Evolutionary conservation across 2,113 vertebrate genomes (phyloP).

Genomic region (Odontesthes bonariensis): DNA sequence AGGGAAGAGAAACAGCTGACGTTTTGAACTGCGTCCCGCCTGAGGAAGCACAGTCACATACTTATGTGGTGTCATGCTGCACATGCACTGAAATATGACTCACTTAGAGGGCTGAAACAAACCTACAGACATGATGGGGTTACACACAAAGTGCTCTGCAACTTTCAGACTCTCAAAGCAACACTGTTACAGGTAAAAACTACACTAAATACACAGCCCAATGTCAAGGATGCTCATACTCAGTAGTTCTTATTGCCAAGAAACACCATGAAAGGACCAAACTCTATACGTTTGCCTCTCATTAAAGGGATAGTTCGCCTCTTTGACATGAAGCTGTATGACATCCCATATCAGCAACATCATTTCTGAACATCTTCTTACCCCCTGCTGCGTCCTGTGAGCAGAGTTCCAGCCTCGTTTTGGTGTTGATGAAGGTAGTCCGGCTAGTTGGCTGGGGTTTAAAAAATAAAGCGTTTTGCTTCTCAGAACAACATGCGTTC

Average conservation of each 20-base stretch:
- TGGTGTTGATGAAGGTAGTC: too few species aligned
- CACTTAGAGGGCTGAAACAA: not conserved
- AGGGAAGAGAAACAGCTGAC: constrained; percentile 94
- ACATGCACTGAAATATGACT: not conserved
- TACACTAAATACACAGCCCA: not conserved
- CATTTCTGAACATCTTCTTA: too few species aligned
- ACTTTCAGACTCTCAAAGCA: not conserved
- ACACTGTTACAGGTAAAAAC: not conserved
- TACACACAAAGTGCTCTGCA: not conserved
- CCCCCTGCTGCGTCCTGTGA: too few species aligned
- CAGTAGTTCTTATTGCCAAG: not conserved
- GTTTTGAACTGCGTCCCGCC: constrained; percentile 96
- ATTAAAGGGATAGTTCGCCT: too few species aligned
- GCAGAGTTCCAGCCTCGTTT: too few species aligned
- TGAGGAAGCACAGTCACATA: constrained; percentile 60
- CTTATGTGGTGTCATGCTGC: not conserved
- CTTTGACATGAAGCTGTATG: too few species aligned
- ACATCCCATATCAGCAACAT: too few species aligned
- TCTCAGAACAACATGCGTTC: too few species aligned
- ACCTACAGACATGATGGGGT: not conserved
- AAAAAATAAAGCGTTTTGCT: too few species aligned
- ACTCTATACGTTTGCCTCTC: not conserved
- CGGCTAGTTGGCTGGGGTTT: too few species aligned
- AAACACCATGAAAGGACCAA: not conserved
- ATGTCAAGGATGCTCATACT: not conserved